Evolutionary conservation across 2,797 vertebrate genomes (phyloP), one percentile per base, ranked within the genome.

Genomic region (Vireo griseus): DNA sequence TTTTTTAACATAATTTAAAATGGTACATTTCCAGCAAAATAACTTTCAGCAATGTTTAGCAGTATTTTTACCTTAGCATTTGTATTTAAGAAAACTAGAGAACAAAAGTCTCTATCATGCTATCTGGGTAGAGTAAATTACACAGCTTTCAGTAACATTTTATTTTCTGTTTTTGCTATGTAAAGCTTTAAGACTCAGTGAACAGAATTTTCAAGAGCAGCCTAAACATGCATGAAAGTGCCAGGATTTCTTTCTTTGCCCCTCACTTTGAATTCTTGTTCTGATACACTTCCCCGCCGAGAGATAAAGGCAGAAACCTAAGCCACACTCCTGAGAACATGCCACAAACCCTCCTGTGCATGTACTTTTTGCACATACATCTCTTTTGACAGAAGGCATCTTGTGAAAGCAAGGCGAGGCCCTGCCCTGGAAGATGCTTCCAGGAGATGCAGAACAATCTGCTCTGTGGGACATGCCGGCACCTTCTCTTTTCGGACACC

Each of bases 121-220:
- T 94, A 78, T 45, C 47, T 80, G 48, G 61, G 61, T 69, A 92
- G 40, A 88, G 58, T 80, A 86, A 95, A 93, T 89, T 86, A 62
- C 55, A 67, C 35, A 67, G 68, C 65, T 95, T 95, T 94, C 88
- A 83, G 65, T 65, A 85, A 66, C 58, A 72, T 83, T 96, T 94
- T 69, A 17, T 92, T 91, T 92, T 87, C 92, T 92, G 29, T 45
- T 93, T 96, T 86, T 78, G 44, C 63, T 42, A 39, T 77, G 13
- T 78, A 65, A 75, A 93, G 47, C 57, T 90, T 37, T 88, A 67
- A 82, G 80, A 35, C 31, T 26, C 26, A 22, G 31, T 31, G 22
- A 61, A 79, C 76, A 55, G 57, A 61, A 44, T 86, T 90, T 88
- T 86, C 62, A 91, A 84, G 33, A 90, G 33, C 62, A 74, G 29